phyloP scores from a whole-genome alignment of 2,888 invertebrate species.

The Thera britannica region DNA sequence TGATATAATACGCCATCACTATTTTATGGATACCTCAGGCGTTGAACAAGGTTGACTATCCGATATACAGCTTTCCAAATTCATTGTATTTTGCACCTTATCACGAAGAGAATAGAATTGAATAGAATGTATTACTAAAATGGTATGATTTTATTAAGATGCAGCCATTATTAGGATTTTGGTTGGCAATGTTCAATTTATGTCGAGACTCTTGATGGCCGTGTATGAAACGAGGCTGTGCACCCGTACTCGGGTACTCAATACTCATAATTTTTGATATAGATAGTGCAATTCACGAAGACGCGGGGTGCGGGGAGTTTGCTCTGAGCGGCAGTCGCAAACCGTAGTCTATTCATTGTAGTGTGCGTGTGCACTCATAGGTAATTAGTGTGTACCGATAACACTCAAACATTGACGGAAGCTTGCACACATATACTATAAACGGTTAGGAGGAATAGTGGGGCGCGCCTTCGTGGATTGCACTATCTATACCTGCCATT shows the following conservation, averaged over 20 bases:
- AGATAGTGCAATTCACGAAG: too few species aligned
- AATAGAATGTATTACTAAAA: not conserved
- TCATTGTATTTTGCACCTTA: constrained; percentile 23
- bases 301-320: too few species aligned
- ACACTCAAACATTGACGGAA: too few species aligned
- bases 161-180: not conserved
- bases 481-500: too few species aligned
- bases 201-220: not conserved
- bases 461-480: too few species aligned
- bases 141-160: constrained; percentile 9
- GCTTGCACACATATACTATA: not conserved
- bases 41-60: constrained; percentile 28
- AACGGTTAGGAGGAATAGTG: not conserved
- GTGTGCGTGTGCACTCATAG: too few species aligned
- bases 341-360: too few species aligned
- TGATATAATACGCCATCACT: constrained; percentile 22
- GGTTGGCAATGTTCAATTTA: not conserved
- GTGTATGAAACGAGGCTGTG: not conserved
- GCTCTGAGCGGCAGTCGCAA: too few species aligned
- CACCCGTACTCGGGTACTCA: not conserved
- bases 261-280: not conserved
- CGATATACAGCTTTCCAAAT: constrained; percentile 6
- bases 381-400: too few species aligned
- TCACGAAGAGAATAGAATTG: not conserved
- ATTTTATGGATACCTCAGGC: constrained; percentile 33